Evolutionary conservation across 2,797 vertebrate genomes (phyloP).

Genomic region (Pseudomugil tenellus): DNA sequence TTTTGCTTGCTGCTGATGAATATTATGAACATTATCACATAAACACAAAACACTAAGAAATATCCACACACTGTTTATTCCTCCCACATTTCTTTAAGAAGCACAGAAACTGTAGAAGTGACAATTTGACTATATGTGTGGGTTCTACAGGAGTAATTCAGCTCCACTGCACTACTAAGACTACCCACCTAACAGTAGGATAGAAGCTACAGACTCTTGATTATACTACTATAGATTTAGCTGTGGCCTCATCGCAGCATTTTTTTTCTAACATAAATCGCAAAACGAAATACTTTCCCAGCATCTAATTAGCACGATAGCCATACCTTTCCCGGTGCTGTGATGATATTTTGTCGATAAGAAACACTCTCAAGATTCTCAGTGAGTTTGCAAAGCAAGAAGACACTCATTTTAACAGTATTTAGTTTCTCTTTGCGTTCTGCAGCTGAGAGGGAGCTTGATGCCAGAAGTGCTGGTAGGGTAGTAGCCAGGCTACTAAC

Average conservation of each 20-base stretch:
- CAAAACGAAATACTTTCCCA: neutral
- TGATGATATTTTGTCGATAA: constrained; percentile 78
- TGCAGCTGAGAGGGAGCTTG: constrained; percentile 71
- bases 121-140: constrained; percentile 83
- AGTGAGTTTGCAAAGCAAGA: constrained; percentile 88
- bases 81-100: constrained; percentile 50
- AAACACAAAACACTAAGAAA: constrained; percentile 31
- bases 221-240: constrained; percentile 83
- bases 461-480: constrained; percentile 82
- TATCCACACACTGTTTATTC: constrained; percentile 44
- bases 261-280: neutral
- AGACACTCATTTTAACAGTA: constrained; percentile 95
- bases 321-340: constrained; percentile 81
- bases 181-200: constrained; percentile 85
- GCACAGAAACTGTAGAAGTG: constrained; percentile 29
- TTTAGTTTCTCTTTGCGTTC: constrained; percentile 88
- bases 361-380: constrained; percentile 88
- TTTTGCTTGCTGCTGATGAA: constrained; percentile 62
- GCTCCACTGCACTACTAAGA: constrained; percentile 88
- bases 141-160: constrained; percentile 90
- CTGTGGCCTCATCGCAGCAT: constrained; percentile 89
- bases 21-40: constrained; percentile 29
- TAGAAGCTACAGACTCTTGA: constrained; percentile 62
- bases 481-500: constrained; percentile 85
- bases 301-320: neutral